Evolutionary conservation across 2,888 invertebrate species (phyloP), one percentile per base, ranked within the genome.

Genomic region (Altica lythri): DNA sequence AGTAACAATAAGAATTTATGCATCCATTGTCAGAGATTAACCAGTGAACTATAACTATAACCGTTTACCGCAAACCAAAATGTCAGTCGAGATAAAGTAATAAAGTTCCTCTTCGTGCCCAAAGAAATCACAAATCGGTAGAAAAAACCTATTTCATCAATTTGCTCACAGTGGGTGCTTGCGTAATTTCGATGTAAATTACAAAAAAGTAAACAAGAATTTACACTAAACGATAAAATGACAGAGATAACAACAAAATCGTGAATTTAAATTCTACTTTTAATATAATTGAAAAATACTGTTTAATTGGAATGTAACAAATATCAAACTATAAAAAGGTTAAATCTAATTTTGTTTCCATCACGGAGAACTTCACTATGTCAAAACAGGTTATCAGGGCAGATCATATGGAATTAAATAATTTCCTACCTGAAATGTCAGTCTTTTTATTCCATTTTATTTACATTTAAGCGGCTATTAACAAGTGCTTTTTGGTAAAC

Each of bases 41-140:
- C 68, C 66, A 65, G 64, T 66, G 67, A 68, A 68, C 67, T 67
- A 67, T 65, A 67, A 66, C 63, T 67, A 67, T 65, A 67, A 66
- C 63, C 63, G 59, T 64, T 61, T 51, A 57, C 55, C 35, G 48
- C 52, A 59, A 63, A 55, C 59, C 55, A 55, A 65, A 67, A 67
- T 68, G 66, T 65, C 66, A 68, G 61, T 55, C 56, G 53, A 59
- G 62, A 60, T 63, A 61, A 52, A 58, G 63, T 63, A 62, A 62
- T 66, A 68, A 68, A 68, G 68, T 68, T 68, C 66, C 61, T 66
- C 65, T 68, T 65, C 67, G 67, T 68, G 68, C 57, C 48, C 53
- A 57, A 61, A 56, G 61, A 59, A 57, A 61, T 55, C 53, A 44
- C 53, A 55, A 58, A 57, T 47, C 55, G 55, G 30, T 30, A 38